phyloP scores from a whole-genome alignment of 2,888 invertebrate genomes.

The Lutraria lutraria region DNA sequence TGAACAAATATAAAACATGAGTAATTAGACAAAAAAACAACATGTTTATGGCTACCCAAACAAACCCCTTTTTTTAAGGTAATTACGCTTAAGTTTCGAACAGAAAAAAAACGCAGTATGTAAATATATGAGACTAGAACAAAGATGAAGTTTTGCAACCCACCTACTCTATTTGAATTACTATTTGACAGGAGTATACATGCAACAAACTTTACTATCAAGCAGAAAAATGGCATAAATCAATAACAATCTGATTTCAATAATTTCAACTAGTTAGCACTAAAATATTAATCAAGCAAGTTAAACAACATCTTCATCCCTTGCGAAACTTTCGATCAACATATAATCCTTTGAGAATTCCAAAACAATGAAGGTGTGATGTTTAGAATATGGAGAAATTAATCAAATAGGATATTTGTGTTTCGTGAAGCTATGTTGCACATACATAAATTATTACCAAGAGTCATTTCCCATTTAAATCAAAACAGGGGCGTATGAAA shows the following conservation, averaged over 20 bases:
- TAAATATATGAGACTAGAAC: no score
- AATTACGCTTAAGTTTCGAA: no score
- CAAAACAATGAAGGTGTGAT: background rate
- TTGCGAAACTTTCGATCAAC: background rate
- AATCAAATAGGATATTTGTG: background rate
- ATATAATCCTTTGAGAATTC: background rate
- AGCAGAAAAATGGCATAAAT: background rate
- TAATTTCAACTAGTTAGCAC: background rate
- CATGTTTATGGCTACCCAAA: no score
- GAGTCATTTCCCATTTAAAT: no score
- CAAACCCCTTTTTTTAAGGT: no score
- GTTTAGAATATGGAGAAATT: background rate
- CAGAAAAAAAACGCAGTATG: no score
- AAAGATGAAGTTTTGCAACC: no score
- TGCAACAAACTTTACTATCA: background rate
- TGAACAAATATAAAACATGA: no score
- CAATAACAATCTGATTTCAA: background rate
- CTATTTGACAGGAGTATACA: background rate
- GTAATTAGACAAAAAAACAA: no score
- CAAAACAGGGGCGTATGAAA: no score
- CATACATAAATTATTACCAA: no score
- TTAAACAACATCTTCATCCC: background rate
- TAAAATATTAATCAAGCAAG: constrained; percentile 1
- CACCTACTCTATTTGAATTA: no score
- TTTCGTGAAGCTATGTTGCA: background rate